Evolutionary conservation across 2,113 vertebrate species (phyloP).

Genomic region (Sprattus sprattus): DNA sequence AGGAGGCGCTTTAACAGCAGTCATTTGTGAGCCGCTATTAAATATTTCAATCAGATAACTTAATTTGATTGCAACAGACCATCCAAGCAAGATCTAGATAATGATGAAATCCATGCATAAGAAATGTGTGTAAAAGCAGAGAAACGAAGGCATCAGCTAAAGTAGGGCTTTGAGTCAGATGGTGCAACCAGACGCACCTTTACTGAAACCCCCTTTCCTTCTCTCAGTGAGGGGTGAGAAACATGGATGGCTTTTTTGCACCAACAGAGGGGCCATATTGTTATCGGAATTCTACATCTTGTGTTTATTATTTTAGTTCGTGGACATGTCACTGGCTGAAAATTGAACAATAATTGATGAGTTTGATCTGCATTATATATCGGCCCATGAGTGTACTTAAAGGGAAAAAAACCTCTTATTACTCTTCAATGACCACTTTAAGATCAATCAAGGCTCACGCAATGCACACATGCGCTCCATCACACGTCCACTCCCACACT

Average conservation of each 20-base stretch:
- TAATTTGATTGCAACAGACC: background rate
- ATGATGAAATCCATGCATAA: background rate
- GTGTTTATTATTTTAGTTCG: background rate
- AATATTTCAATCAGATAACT: background rate
- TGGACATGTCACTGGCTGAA: background rate
- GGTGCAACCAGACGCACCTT: too few species aligned
- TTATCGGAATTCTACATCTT: background rate
- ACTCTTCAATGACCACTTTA: background rate
- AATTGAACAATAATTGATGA: background rate
- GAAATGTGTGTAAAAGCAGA: background rate
- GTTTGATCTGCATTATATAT: background rate
- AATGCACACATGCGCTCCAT: background rate
- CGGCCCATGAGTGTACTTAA: background rate
- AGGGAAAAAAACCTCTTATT: background rate
- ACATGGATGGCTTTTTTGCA: too few species aligned
- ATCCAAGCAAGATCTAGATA: background rate
- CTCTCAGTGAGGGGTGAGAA: too few species aligned
- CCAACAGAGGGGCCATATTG: background rate
- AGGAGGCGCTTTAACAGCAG: background rate
- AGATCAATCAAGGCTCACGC: background rate
- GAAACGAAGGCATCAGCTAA: background rate
- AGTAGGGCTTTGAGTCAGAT: too few species aligned
- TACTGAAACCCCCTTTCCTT: too few species aligned
- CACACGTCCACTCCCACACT: constrained; percentile 31
- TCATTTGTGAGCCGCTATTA: background rate